Percentiles rank a stretch among this genome's conserved stretches.
phyloP scores from a whole-genome alignment of 2,888 invertebrate species.

The Selenia dentaria region DNA sequence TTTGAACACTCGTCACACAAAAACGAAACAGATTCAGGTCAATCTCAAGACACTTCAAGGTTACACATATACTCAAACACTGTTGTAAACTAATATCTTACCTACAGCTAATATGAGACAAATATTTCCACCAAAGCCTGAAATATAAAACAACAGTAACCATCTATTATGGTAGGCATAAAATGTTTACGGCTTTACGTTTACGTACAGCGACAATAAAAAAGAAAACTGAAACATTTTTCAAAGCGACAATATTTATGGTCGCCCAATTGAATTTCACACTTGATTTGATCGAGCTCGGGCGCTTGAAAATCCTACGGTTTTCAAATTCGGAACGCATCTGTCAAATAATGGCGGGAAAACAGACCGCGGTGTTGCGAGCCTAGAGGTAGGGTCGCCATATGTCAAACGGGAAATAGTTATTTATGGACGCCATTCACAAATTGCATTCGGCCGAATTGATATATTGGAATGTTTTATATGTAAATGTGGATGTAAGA shows the following conservation, averaged over 20 bases:
- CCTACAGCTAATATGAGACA: no score
- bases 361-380: conserved; percentile 64
- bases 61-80: no score
- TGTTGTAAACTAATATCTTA: no score
- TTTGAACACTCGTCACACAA: no score
- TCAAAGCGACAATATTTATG: conserved; percentile 72
- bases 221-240: conserved; percentile 58
- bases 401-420: conserved; percentile 81
- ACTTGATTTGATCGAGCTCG: conserved; percentile 72
- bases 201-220: conserved; percentile 42
- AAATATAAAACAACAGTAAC: no score
- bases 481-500: conserved; percentile 78
- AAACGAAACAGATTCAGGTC: no score
- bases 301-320: conserved; percentile 70
- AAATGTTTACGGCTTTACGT: conserved; percentile 34
- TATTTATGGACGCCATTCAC: conserved; percentile 81
- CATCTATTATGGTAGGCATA: conserved; percentile 18
- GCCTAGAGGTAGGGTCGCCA: conserved; percentile 69
- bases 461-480: conserved; percentile 83
- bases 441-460: conserved; percentile 82
- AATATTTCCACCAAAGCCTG: no score
- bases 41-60: no score
- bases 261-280: conserved; percentile 81
- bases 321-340: conserved; percentile 73
- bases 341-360: conserved; percentile 78